Percentiles rank a stretch among this genome's conserved stretches.
These are phyloP conservation scores for Hyposoter didymator DNA, from an alignment of 2,888 invertebrate genomes.

Conservation along the genomic window DNA sequence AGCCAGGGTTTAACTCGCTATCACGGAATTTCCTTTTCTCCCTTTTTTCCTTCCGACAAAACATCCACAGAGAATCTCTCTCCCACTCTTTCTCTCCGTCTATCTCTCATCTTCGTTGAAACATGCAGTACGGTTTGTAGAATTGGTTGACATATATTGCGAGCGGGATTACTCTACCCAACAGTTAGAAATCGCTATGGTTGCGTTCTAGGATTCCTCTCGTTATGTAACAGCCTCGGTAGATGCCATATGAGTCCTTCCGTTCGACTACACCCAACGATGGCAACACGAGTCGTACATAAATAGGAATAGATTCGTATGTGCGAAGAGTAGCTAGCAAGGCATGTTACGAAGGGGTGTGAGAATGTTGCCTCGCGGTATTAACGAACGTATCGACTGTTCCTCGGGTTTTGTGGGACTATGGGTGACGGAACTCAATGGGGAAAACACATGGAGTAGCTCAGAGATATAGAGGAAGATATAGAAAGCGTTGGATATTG, in stretches of 20 bases:
- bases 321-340: slow-evolving; percentile 54
- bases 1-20: slow-evolving; percentile 5
- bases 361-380: slow-evolving; percentile 71
- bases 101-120: slow-evolving; percentile 22
- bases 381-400: slow-evolving; percentile 71
- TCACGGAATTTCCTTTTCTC: not conserved
- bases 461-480: slow-evolving; percentile 36
- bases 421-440: slow-evolving; percentile 71
- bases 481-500: slow-evolving; percentile 14
- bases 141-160: slow-evolving; percentile 9
- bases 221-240: slow-evolving; percentile 51
- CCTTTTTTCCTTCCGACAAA: not conserved
- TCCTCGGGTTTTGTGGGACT: slow-evolving; percentile 80
- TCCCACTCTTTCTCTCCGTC: not conserved
- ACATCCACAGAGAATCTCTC: not conserved
- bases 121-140: slow-evolving; percentile 15
- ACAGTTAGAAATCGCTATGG: slow-evolving; percentile 23
- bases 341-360: slow-evolving; percentile 42
- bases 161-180: slow-evolving; percentile 46
- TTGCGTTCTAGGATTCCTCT: slow-evolving; percentile 57
- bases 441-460: not conserved
- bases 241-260: slow-evolving; percentile 35
- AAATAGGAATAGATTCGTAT: not conserved
- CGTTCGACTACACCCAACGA: slow-evolving; percentile 8
- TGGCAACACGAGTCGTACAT: not conserved